Evolutionary conservation across 2,888 invertebrate species (phyloP).

Genomic region (Acrobeloides nanus): DNA sequence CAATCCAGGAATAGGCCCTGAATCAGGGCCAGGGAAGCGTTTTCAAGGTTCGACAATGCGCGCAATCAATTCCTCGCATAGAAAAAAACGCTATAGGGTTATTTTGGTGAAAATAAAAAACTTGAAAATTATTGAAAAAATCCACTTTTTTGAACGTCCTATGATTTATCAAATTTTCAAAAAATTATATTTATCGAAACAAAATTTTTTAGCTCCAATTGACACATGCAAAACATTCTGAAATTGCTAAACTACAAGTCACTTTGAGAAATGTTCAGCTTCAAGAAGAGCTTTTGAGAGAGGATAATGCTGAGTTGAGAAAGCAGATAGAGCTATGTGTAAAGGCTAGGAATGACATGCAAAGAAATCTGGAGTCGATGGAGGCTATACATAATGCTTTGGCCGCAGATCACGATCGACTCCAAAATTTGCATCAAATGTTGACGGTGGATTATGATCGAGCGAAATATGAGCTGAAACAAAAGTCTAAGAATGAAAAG

Average conservation of each 20-base stretch:
- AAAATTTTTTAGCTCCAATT: conserved; percentile 16
- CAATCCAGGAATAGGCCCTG: no score
- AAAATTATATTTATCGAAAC: background rate
- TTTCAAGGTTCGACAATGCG: no score
- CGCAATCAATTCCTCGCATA: no score
- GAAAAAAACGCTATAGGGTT: no score
- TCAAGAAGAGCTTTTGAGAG: conserved; percentile 41
- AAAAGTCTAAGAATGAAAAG: conserved; percentile 25
- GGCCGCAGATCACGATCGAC: conserved; percentile 75
- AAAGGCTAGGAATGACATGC: conserved; percentile 12
- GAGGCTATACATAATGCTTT: conserved; percentile 70
- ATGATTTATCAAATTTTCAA: background rate
- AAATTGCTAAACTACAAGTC: conserved; percentile 46
- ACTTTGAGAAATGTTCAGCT: conserved; percentile 39
- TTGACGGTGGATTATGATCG: conserved; percentile 81
- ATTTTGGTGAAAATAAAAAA: no score
- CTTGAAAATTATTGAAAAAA: conserved; percentile 1
- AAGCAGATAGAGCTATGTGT: conserved; percentile 25
- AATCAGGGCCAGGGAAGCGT: no score
- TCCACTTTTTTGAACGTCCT: background rate
- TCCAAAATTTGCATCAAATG: conserved; percentile 84
- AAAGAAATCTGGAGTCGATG: conserved; percentile 57
- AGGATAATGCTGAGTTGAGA: conserved; percentile 38
- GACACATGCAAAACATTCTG: conserved; percentile 18
- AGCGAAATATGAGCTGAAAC: conserved; percentile 33